Conservation (phyloP, 2,888 invertebrate species). For the Mesochorus sp. region DNA sequence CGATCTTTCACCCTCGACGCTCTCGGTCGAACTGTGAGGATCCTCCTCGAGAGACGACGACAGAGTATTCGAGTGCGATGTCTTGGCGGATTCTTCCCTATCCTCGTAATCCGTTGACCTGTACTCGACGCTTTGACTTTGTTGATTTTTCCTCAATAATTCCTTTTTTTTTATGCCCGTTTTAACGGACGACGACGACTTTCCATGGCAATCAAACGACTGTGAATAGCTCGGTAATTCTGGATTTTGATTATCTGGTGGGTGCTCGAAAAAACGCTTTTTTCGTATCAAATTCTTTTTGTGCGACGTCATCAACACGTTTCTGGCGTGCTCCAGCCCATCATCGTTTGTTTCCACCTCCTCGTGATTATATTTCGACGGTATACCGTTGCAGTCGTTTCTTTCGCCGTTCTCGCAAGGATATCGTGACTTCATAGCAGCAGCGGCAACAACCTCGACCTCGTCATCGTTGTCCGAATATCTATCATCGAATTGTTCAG, state of each 20-base stretch:
- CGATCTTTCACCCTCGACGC: slow-evolving; percentile 50
- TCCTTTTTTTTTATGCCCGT: slow-evolving; percentile 63
- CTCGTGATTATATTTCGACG: slow-evolving; percentile 34
- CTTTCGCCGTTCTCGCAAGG: slow-evolving; percentile 39
- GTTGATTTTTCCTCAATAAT: slow-evolving; percentile 61
- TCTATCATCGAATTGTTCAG: slow-evolving; percentile 18
- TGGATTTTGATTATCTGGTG: slow-evolving; percentile 46
- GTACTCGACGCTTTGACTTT: slow-evolving; percentile 50
- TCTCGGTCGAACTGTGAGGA: slow-evolving; percentile 55
- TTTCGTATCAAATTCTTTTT: slow-evolving; percentile 68
- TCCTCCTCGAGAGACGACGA: slow-evolving; percentile 47
- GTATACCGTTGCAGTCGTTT: slow-evolving; percentile 38
- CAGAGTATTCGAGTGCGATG: neutral
- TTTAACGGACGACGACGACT: slow-evolving; percentile 40
- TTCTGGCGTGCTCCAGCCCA: slow-evolving; percentile 34
- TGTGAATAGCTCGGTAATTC: slow-evolving; percentile 64
- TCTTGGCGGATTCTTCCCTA: slow-evolving; percentile 18
- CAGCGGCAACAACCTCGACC: slow-evolving; percentile 11
- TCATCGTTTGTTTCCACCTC: slow-evolving; percentile 32
- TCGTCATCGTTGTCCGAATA: slow-evolving; percentile 49
- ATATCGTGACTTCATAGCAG: slow-evolving; percentile 3
- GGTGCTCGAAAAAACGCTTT: slow-evolving; percentile 64
- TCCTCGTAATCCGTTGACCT: slow-evolving; percentile 44
- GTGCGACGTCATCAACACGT: slow-evolving; percentile 57
- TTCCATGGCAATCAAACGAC: slow-evolving; percentile 50